Percentiles rank a stretch among this genome's conserved stretches.
phyloP scores from a whole-genome alignment of 2,113 vertebrate genomes.

The Oriolus oriolus region DNA sequence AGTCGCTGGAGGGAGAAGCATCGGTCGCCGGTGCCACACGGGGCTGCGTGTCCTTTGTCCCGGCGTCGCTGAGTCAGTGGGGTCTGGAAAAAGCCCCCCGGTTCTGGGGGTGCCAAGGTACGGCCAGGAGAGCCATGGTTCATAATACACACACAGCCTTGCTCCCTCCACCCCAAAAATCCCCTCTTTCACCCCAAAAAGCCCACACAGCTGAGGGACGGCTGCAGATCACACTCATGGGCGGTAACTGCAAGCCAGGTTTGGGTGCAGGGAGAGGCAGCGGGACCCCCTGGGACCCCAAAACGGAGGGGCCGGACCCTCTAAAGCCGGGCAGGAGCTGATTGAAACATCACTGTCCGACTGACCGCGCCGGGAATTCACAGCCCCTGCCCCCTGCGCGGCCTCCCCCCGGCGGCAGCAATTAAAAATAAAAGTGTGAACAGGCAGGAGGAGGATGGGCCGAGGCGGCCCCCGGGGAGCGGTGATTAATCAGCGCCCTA shows the following conservation, averaged over 20 bases:
- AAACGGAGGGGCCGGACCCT: accelerated
- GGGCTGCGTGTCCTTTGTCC: background rate
- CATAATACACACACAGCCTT: background rate
- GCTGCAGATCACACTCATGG: accelerated
- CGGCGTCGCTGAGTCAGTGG: background rate
- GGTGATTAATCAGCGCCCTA: background rate
- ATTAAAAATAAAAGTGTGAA: conserved; percentile 58
- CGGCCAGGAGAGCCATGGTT: accelerated
- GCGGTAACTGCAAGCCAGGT: background rate
- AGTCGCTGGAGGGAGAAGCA: accelerated
- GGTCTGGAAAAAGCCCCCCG: background rate
- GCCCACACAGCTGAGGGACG: background rate
- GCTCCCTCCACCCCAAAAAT: background rate
- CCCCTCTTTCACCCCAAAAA: background rate
- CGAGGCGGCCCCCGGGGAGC: background rate
- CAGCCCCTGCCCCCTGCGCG: background rate
- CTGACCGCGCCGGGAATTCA: background rate
- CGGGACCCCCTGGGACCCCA: background rate
- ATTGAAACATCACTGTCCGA: conserved; percentile 39
- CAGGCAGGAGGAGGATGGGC: background rate
- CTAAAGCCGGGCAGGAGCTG: accelerated
- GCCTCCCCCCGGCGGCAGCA: background rate
- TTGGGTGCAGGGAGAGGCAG: accelerated
- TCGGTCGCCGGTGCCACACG: accelerated
- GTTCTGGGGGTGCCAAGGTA: background rate